These are phyloP conservation scores for Origma solitaria DNA, from an alignment of 2,113 vertebrate species.

Conservation along the genomic window DNA sequence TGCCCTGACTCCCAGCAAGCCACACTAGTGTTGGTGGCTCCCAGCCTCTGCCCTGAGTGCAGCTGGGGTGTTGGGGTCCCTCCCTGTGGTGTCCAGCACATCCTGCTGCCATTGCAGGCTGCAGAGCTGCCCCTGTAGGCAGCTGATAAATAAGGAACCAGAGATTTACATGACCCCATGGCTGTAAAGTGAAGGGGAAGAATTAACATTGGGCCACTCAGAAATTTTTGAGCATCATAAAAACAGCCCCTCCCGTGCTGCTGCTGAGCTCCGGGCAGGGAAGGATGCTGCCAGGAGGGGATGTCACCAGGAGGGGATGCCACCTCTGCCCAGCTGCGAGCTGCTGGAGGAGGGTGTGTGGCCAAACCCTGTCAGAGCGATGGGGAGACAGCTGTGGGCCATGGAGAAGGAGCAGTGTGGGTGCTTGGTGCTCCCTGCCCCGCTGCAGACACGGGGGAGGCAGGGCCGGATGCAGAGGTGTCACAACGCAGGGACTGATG, in stretches of 20 bases:
- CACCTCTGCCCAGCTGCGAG: accelerated
- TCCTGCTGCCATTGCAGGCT: not conserved
- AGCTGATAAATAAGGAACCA: accelerated
- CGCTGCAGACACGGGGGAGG: not conserved
- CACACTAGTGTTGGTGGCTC: accelerated
- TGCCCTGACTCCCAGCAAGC: not conserved
- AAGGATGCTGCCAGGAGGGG: not conserved
- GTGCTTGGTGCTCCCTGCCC: not conserved
- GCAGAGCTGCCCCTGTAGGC: not conserved
- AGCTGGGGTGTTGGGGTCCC: accelerated
- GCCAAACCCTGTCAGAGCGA: not conserved
- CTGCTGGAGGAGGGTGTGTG: not conserved
- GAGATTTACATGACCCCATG: not conserved
- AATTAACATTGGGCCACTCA: not conserved
- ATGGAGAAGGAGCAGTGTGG: not conserved
- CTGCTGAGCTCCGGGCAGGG: accelerated
- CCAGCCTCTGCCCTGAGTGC: not conserved
- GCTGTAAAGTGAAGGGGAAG: not conserved
- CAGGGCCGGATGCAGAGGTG: accelerated
- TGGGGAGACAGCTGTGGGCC: too few species aligned
- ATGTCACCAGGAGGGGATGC: too few species aligned
- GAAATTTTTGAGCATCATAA: not conserved
- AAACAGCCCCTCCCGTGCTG: not conserved
- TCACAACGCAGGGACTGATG: not conserved
- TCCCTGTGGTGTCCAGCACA: not conserved